phyloP scores from a whole-genome alignment of 2,113 vertebrate genomes.

The Chaetops frenatus region DNA sequence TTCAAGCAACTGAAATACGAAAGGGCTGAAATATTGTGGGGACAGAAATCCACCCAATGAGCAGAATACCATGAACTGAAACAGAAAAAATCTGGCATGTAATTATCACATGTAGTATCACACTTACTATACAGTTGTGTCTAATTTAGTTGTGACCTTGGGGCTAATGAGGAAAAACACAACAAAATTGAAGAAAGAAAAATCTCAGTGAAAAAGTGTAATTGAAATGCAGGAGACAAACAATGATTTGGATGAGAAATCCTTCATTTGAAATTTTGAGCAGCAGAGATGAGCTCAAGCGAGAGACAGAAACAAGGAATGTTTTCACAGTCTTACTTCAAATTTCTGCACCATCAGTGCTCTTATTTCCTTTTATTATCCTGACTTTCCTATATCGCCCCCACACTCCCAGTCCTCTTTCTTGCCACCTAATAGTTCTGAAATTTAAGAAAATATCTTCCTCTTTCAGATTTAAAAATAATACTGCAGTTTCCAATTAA shows the following conservation, averaged over 20 bases:
- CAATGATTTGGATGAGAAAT: not conserved
- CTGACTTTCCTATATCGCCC: not conserved
- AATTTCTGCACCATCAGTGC: not conserved
- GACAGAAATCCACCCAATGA: not conserved
- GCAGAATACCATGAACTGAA: not conserved
- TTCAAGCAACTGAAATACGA: not conserved
- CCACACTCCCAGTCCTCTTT: not conserved
- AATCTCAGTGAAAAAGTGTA: not conserved
- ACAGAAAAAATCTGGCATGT: not conserved
- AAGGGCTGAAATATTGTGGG: not conserved
- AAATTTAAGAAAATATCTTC: not conserved
- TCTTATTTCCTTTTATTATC: not conserved
- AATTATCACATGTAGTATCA: not conserved
- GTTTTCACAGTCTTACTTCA: not conserved
- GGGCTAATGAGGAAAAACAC: not conserved
- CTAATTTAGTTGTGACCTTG: not conserved
- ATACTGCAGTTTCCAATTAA: not conserved
- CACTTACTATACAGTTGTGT: not conserved
- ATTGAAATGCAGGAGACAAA: not conserved
- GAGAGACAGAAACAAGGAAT: not conserved
- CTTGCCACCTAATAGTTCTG: not conserved
- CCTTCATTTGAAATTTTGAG: not conserved
- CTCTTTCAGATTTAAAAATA: not conserved
- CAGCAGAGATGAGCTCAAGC: not conserved
- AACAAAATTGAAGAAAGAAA: not conserved